A percentile compares a stretch with the other conserved stretches of the same genome.
phyloP scores from a whole-genome alignment of 1,140 invertebrate genomes.

The Palaemon carinicauda region DNA sequence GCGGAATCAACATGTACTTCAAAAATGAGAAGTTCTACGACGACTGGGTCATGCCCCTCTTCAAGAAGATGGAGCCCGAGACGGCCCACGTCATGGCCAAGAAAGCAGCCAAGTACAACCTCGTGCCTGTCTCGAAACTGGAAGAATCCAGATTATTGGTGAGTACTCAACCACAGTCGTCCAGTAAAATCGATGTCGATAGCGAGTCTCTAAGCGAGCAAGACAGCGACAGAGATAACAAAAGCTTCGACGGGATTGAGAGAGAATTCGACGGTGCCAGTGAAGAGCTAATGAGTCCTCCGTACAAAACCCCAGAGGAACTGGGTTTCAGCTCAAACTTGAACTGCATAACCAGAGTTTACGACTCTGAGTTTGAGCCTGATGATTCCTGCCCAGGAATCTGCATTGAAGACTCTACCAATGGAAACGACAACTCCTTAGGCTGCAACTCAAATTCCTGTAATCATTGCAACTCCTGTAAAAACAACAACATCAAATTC shows the following conservation, averaged over 20 bases:
- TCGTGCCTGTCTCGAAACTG: conserved; percentile 38
- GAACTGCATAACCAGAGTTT: background rate
- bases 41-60: conserved; percentile 51
- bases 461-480: conserved; percentile 6
- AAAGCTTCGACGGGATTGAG: background rate
- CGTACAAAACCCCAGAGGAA: background rate
- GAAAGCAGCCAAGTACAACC: conserved; percentile 47
- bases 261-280: conserved; percentile 5
- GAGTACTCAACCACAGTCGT: conserved; percentile 30
- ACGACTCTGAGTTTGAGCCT: conserved; percentile 34
- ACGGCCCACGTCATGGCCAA: conserved; percentile 34
- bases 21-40: conserved; percentile 52
- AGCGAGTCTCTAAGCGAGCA: background rate
- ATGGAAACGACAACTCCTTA: background rate
- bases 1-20: conserved; percentile 51
- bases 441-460: background rate
- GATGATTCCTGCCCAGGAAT: conserved; percentile 30
- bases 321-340: background rate
- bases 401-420: conserved; percentile 15
- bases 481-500: background rate
- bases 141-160: conserved; percentile 39
- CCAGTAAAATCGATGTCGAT: background rate
- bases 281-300: conserved; percentile 26
- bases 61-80: conserved; percentile 41
- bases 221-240: conserved; percentile 2